These are phyloP conservation scores for Zaprionus kolodkinae DNA, from an alignment of 1,140 invertebrate genomes.

Conservation along the genomic window DNA sequence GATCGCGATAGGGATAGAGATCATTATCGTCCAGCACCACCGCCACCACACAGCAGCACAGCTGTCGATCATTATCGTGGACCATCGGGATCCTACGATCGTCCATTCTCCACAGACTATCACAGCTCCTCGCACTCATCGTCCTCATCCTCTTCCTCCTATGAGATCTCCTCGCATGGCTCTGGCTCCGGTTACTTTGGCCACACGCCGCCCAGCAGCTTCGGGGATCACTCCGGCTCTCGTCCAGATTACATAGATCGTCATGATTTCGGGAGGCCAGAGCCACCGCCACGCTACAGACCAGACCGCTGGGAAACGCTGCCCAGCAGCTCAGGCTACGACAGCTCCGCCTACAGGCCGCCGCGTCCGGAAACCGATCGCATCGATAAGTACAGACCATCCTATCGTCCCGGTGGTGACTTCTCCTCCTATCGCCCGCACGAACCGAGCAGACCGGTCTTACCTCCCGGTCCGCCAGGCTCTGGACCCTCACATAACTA, in stretches of 20 bases:
- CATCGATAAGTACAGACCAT: slow-evolving; percentile 70
- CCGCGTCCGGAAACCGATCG: slow-evolving; percentile 67
- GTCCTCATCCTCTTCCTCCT: slow-evolving; percentile 51
- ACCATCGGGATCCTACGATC: slow-evolving; percentile 72
- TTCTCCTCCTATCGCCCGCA: slow-evolving; percentile 71
- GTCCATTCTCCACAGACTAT: slow-evolving; percentile 67
- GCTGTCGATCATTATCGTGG: slow-evolving; percentile 80
- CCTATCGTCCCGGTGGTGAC: slow-evolving; percentile 71
- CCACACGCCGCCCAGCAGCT: slow-evolving; percentile 73
- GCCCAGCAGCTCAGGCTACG: slow-evolving; percentile 78
- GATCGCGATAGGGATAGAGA: slow-evolving; percentile 46
- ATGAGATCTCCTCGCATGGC: slow-evolving; percentile 74
- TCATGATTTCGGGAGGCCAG: slow-evolving; percentile 59
- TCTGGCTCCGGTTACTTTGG: slow-evolving; percentile 72
- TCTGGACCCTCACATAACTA: slow-evolving; percentile 68
- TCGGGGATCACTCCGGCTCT: slow-evolving; percentile 53
- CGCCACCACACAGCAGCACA: slow-evolving; percentile 51
- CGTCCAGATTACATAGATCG: slow-evolving; percentile 71
- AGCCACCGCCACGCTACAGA: slow-evolving; percentile 39
- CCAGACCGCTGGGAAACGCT: slow-evolving; percentile 78
- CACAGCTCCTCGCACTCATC: slow-evolving; percentile 61
- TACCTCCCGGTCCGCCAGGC: slow-evolving; percentile 26
- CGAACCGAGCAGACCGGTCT: background rate
- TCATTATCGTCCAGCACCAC: slow-evolving; percentile 49
- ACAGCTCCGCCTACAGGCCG: slow-evolving; percentile 61